Conservation (phyloP, 2,888 invertebrate genomes). For the Drosophila meridiana region DNA sequence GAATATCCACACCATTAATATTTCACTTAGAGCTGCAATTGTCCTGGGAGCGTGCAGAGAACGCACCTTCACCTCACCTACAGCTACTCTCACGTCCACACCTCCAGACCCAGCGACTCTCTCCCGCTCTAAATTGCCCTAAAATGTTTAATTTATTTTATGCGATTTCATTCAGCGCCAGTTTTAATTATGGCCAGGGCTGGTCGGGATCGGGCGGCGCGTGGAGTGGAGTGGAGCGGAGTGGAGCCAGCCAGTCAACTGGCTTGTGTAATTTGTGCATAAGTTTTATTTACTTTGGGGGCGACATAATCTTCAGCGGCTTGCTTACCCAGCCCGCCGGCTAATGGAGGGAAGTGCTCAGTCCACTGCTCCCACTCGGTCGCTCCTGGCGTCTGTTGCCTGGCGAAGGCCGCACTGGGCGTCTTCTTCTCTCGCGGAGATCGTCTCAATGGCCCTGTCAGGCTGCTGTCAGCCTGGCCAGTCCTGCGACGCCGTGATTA, state of each 20-base stretch:
- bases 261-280: slow-evolving; percentile 80
- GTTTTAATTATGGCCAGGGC: slow-evolving; percentile 76
- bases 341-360: slow-evolving; percentile 26
- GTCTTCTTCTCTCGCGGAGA: slow-evolving; percentile 41
- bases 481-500: slow-evolving; percentile 61
- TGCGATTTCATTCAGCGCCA: slow-evolving; percentile 79
- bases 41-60: slow-evolving; percentile 64
- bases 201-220: slow-evolving; percentile 11
- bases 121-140: slow-evolving; percentile 71
- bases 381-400: slow-evolving; percentile 3
- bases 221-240: neutral
- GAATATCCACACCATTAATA: slow-evolving; percentile 73
- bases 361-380: slow-evolving; percentile 11
- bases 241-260: slow-evolving; percentile 51
- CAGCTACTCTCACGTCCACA: slow-evolving; percentile 5
- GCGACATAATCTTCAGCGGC: slow-evolving; percentile 76
- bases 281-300: slow-evolving; percentile 79
- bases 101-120: slow-evolving; percentile 10
- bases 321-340: slow-evolving; percentile 54
- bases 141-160: slow-evolving; percentile 81
- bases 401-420: slow-evolving; percentile 57
- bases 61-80: slow-evolving; percentile 8
- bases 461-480: slow-evolving; percentile 37
- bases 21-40: slow-evolving; percentile 80
- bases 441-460: slow-evolving; percentile 77